Evolutionary conservation across 1,140 invertebrate genomes (phyloP), one percentile per base, ranked within the genome.

Genomic region (Musca vetustissima): DNA sequence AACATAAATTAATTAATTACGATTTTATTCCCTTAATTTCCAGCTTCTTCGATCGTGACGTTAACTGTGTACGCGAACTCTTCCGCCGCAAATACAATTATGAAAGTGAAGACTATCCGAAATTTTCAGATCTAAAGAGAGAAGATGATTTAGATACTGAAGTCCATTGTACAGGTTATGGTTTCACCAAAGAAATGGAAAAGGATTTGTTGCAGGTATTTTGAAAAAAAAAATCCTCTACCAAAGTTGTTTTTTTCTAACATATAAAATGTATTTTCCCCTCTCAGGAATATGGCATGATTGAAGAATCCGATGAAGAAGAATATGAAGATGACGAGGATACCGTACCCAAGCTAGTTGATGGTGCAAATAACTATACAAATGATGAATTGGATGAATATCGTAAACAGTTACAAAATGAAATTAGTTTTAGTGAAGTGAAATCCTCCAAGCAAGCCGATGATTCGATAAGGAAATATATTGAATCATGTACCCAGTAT

Each of bases 1-100:
- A n/a, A n/a, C n/a, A n/a, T n/a, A n/a, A n/a, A n/a, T n/a, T n/a
- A n/a, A n/a, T n/a, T n/a, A n/a, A n/a, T n/a, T n/a, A n/a, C n/a
- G n/a, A n/a, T n/a, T n/a, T n/a, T n/a, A n/a, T n/a, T n/a, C n/a
- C n/a, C n/a, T n/a, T n/a, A n/a, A n/a, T n/a, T 78, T 75, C 6
- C 72, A 93, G 91, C 77, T 95, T 93, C 84, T 99, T 99, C 83
- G 89, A 99, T 68, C 88, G 98, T 75, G 98, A 99, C 87, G 97
- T 99, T 0, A 89, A 89, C 53, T 98, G 97, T 83, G 87, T 99
- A 14, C 86, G 91, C 70, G 91, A 93, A 65, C 98, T 98, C 84
- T 99, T 99, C 83, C 92, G 90, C 76, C 90, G 91, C 83, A 88
- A 94, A 66, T 99, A 98, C 83, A 87, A 87, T 1, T 99, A 93